phyloP scores from a whole-genome alignment of 2,113 vertebrate species.

The Lontra canadensis region DNA sequence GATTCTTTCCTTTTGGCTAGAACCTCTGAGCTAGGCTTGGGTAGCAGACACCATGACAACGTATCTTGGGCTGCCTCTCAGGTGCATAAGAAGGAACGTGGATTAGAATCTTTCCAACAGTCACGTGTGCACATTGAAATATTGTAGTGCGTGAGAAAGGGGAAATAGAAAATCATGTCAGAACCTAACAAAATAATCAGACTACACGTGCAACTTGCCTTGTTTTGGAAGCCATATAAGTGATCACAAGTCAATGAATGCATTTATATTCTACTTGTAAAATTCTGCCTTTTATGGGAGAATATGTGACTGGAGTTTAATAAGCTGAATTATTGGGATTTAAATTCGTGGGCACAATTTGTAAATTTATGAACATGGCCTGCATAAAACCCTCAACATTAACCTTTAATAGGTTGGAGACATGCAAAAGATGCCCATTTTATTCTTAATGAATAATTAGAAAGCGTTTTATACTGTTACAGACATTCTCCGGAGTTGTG shows the following conservation, averaged over 20 bases:
- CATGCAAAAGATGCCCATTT: neutral
- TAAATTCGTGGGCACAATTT: conserved; percentile 52
- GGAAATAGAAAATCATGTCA: neutral
- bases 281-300: conserved; percentile 17
- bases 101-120: neutral
- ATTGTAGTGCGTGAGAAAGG: neutral
- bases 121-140: neutral
- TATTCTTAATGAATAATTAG: conserved; percentile 56
- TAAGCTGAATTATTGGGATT: conserved; percentile 40
- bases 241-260: conserved; percentile 28
- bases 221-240: conserved; percentile 3
- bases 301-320: conserved; percentile 26
- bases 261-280: conserved; percentile 45
- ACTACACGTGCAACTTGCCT: neutral
- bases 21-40: neutral
- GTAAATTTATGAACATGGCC: conserved; percentile 26
- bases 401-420: conserved; percentile 36
- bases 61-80: neutral
- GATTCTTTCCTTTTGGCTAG: neutral
- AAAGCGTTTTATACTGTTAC: conserved; percentile 2
- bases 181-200: neutral
- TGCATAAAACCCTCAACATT: conserved; percentile 45
- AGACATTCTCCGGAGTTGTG: neutral
- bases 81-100: neutral
- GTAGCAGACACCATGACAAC: neutral